These are phyloP conservation scores for Uria aalge DNA, from an alignment of 2,113 vertebrate species.

Conservation along the genomic window DNA sequence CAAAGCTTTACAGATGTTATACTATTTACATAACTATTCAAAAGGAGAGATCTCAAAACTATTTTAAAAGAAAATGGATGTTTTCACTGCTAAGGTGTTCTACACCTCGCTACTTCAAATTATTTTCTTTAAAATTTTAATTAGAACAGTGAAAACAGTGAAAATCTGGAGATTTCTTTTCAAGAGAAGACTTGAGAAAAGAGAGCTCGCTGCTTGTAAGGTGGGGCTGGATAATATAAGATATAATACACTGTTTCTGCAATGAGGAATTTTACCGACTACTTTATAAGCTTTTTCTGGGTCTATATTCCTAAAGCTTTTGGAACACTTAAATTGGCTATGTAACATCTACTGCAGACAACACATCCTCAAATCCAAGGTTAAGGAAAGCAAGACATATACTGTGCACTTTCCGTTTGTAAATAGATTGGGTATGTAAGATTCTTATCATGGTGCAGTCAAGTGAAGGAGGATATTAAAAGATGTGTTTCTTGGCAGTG, in stretches of 20 bases:
- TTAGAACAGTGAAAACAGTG: not conserved
- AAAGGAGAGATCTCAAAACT: not conserved
- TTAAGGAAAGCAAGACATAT: not conserved
- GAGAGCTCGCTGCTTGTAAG: not conserved
- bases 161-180: not conserved
- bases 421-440: not conserved
- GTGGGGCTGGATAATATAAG: not conserved
- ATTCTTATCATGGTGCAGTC: not conserved
- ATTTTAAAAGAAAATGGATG: not conserved
- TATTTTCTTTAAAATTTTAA: not conserved
- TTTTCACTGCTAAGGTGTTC: not conserved
- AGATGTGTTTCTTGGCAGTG: not conserved
- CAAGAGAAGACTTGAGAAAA: not conserved
- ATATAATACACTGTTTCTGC: not conserved
- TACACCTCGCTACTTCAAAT: not conserved
- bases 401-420: not conserved
- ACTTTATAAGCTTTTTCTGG: not conserved
- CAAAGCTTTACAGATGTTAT: not conserved
- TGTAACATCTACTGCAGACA: not conserved
- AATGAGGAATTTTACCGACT: not conserved
- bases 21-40: not conserved
- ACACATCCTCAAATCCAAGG: not conserved
- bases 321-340: not conserved
- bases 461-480: not conserved
- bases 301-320: not conserved